phyloP scores from a whole-genome alignment of 2,113 vertebrate genomes.

The Benitochromis conjunctus region DNA sequence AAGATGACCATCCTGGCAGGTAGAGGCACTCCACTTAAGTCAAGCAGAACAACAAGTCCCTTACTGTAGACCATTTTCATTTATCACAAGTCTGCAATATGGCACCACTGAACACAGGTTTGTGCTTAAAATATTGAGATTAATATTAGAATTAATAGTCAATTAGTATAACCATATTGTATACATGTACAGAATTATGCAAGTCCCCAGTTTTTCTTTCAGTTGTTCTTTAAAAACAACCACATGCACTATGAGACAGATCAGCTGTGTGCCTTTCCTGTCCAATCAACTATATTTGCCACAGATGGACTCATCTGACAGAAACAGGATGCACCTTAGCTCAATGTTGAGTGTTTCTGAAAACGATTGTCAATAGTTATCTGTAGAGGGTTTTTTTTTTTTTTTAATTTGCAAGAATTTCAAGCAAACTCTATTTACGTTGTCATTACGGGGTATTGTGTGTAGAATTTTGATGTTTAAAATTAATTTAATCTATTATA shows the following conservation, averaged over 20 bases:
- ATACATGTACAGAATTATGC: background rate
- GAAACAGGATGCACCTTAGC: too few relatives aligned
- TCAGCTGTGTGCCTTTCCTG: background rate
- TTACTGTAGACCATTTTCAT: background rate
- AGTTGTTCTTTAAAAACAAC: background rate
- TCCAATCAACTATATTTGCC: background rate
- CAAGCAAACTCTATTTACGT: background rate
- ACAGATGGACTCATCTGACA: background rate
- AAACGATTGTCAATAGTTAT: too few relatives aligned
- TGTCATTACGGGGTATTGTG: background rate
- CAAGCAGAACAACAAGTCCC: background rate
- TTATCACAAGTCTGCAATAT: background rate
- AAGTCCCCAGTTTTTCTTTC: background rate
- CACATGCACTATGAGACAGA: accelerated
- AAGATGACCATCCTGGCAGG: background rate
- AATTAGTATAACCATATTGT: background rate
- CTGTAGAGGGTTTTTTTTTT: accelerated
- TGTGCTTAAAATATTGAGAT: background rate
- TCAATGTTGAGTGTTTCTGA: too few relatives aligned
- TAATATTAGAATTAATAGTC: background rate
- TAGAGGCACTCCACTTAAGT: constrained; percentile 1
- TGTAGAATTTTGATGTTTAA: background rate
- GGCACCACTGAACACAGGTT: background rate
- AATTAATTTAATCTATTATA: background rate
- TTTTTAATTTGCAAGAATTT: background rate